These are phyloP conservation scores for Myotis pilosus DNA, from an alignment of 2,797 vertebrate species.

Conservation along the genomic window DNA sequence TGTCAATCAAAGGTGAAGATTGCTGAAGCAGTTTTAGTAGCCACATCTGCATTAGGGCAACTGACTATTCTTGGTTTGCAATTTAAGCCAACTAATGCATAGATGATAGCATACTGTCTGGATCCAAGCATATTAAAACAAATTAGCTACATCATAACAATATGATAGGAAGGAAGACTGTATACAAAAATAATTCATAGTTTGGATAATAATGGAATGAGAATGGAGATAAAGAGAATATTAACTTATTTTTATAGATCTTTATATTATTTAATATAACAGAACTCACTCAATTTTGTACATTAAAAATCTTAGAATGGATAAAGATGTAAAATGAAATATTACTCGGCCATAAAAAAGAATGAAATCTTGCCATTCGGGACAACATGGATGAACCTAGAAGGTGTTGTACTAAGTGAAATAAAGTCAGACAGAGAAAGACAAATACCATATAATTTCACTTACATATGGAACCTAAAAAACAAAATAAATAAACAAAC, in stretches of 20 bases:
- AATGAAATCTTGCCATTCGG: neutral
- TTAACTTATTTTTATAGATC: neutral
- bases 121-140: neutral
- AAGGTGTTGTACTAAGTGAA: neutral
- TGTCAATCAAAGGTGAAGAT: neutral
- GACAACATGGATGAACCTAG: neutral
- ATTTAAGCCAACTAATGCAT: neutral
- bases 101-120: neutral
- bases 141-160: neutral
- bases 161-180: neutral
- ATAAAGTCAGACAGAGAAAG: neutral
- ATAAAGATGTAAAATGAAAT: neutral
- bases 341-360: neutral
- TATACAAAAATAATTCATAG: neutral
- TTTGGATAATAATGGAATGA: neutral
- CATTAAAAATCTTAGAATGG: neutral
- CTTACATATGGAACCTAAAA: neutral
- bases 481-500: neutral
- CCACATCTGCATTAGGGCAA: neutral
- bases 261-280: constrained; percentile 4
- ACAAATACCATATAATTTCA: neutral
- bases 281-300: neutral
- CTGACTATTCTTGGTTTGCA: neutral
- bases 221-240: neutral
- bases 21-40: neutral